Evolutionary conservation across 1,140 invertebrate species (phyloP), one percentile per base, ranked within the genome.

Genomic region (Apis mellifera): DNA sequence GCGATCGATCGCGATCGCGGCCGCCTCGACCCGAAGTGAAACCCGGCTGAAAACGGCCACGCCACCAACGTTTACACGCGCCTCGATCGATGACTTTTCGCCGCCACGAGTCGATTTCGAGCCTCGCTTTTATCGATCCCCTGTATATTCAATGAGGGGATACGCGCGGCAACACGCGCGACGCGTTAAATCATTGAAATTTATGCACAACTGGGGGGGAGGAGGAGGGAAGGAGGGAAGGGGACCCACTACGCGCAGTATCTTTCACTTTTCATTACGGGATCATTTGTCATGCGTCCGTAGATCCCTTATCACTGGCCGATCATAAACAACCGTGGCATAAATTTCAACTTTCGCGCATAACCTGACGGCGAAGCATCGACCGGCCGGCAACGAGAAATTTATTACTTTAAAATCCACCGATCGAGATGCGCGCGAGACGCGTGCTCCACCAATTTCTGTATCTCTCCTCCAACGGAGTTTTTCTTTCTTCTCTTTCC

Each of bases 181-280:
- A 91, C 90, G 92, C 92, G 94, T 92, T 94, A 94, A 94, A 94
- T 94, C 94, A 94, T 94, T 93, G 92, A 94, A 94, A 94, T 94
- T 94, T 94, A 94, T 94, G 92, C 93, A 92, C 89, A 74, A 5
- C 88, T 89, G 82, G 80, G 64, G 32, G 32, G 7, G 32, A 0
- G 5, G 3, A 0, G 5, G 32, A 5, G 7, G 32, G 32, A 8
- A 5, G 32, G 32, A 42, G 32, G 32, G 5, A 7, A 2, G 73
- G 54, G 60, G 60, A 26, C 89, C 85, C 82, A 78, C 66, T 82
- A 66, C 89, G 91, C 90, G 92, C 92, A 91, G 94, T 94, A 94
- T 94, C 94, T 94, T 94, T 94, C 93, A 94, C 93, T 94, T 94
- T 94, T 94, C 94, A 94, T 94, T 94, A 94, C 91, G 91, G 91